Conservation (phyloP, 2,888 invertebrate genomes). For the Drosophila phalerata region DNA sequence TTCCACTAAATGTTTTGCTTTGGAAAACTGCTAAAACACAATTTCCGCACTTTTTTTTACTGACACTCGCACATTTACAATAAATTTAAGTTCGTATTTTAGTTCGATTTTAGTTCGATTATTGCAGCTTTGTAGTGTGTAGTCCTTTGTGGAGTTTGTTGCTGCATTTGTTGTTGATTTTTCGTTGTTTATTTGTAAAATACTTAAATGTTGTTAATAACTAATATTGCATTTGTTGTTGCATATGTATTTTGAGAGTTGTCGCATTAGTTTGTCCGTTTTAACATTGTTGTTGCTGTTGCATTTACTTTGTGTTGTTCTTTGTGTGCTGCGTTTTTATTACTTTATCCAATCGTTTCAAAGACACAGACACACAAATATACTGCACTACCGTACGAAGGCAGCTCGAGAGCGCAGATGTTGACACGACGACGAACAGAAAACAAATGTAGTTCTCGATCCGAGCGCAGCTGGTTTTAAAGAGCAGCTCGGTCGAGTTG, state of each 20-base stretch:
- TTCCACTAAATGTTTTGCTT: slow-evolving; percentile 31
- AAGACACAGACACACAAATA: slow-evolving; percentile 49
- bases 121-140: slow-evolving; percentile 49
- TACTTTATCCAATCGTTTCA: slow-evolving; percentile 54
- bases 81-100: slow-evolving; percentile 37
- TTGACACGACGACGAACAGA: slow-evolving; percentile 70
- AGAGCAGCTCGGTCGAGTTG: slow-evolving; percentile 39
- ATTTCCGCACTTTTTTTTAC: slow-evolving; percentile 61
- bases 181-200: slow-evolving; percentile 25
- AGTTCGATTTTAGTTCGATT: slow-evolving; percentile 20
- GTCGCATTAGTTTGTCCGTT: slow-evolving; percentile 60
- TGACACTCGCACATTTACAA: slow-evolving; percentile 60
- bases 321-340: slow-evolving; percentile 50
- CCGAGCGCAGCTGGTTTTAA: slow-evolving; percentile 68
- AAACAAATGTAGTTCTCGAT: slow-evolving; percentile 56
- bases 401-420: slow-evolving; percentile 66
- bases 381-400: slow-evolving; percentile 59
- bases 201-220: slow-evolving; percentile 49
- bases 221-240: slow-evolving; percentile 76
- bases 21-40: slow-evolving; percentile 83
- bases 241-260: slow-evolving; percentile 47
- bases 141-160: slow-evolving; percentile 56
- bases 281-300: slow-evolving; percentile 45
- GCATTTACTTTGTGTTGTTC: slow-evolving; percentile 34
- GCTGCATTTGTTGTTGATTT: slow-evolving; percentile 45